Conservation (phyloP, 2,113 vertebrate genomes). For the Sebastes fasciatus region DNA sequence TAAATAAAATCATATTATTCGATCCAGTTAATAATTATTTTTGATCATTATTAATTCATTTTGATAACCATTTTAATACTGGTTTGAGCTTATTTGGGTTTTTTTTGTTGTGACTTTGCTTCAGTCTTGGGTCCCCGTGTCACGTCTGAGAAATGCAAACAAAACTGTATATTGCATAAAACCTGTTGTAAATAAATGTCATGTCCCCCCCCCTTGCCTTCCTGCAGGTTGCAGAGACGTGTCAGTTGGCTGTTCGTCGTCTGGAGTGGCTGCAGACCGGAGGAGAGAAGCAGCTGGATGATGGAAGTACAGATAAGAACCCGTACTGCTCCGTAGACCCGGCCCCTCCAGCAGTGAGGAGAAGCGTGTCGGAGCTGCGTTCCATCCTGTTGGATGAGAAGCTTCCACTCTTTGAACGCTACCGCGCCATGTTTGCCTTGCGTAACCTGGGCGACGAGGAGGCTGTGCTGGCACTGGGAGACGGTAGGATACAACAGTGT, state of each 20-base stretch:
- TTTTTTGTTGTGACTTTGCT: not conserved
- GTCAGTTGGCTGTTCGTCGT: constrained; percentile 90
- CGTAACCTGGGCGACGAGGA: constrained; percentile 87
- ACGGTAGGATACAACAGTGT: constrained; percentile 81
- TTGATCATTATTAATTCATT: no score
- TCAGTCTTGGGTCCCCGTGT: not conserved
- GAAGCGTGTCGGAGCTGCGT: constrained; percentile 80
- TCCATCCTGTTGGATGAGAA: constrained; percentile 86
- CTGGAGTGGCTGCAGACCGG: constrained; percentile 90
- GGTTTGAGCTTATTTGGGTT: no score
- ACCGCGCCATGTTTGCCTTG: constrained; percentile 96
- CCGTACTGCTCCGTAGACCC: constrained; percentile 93
- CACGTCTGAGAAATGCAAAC: not conserved
- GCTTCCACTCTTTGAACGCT: constrained; percentile 90
- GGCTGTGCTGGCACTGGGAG: constrained; percentile 90
- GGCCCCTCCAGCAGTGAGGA: constrained; percentile 87
- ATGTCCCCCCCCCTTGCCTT: no score
- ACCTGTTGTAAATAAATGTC: not conserved
- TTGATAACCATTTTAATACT: no score
- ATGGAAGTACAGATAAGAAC: constrained; percentile 33
- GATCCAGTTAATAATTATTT: no score
- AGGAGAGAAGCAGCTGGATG: constrained; percentile 55
- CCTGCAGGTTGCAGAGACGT: constrained; percentile 93
- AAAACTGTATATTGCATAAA: not conserved
- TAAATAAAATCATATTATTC: no score